phyloP scores from a whole-genome alignment of 2,797 vertebrate genomes.

The Gobionotothen gibberifrons region DNA sequence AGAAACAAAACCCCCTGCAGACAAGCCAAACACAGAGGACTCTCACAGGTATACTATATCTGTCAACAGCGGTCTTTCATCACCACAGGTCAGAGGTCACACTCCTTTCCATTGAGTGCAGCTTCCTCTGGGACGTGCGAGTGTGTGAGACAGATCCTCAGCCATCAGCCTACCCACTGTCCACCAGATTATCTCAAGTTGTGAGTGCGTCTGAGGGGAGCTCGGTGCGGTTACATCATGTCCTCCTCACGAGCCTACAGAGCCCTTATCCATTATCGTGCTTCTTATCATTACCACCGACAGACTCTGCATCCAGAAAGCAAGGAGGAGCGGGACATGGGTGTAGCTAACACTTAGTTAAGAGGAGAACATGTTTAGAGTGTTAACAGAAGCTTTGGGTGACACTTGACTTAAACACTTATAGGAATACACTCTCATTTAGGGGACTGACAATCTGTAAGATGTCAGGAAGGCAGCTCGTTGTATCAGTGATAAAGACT shows the following conservation, averaged over 20 bases:
- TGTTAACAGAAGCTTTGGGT: conserved; percentile 75
- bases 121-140: conserved; percentile 78
- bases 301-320: conserved; percentile 51
- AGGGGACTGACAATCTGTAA: conserved; percentile 51
- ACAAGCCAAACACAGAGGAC: conserved; percentile 74
- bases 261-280: conserved; percentile 70
- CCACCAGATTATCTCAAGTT: conserved; percentile 71
- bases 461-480: conserved; percentile 37
- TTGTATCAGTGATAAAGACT: conserved; percentile 31
- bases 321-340: conserved; percentile 29
- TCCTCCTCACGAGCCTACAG: conserved; percentile 50
- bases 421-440: conserved; percentile 59
- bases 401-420: conserved; percentile 71
- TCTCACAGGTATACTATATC: conserved; percentile 86
- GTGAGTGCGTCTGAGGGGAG: conserved; percentile 51
- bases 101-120: conserved; percentile 71
- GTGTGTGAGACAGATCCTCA: conserved; percentile 73
- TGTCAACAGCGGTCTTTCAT: conserved; percentile 80
- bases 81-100: conserved; percentile 77
- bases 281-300: conserved; percentile 65
- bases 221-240: conserved; percentile 73
- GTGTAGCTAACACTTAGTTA: conserved; percentile 70
- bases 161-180: conserved; percentile 69
- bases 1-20: conserved; percentile 71
- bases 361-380: conserved; percentile 67